These are phyloP conservation scores for Hoplodrina ambigua DNA, from an alignment of 2,888 invertebrate species.

Conservation along the genomic window DNA sequence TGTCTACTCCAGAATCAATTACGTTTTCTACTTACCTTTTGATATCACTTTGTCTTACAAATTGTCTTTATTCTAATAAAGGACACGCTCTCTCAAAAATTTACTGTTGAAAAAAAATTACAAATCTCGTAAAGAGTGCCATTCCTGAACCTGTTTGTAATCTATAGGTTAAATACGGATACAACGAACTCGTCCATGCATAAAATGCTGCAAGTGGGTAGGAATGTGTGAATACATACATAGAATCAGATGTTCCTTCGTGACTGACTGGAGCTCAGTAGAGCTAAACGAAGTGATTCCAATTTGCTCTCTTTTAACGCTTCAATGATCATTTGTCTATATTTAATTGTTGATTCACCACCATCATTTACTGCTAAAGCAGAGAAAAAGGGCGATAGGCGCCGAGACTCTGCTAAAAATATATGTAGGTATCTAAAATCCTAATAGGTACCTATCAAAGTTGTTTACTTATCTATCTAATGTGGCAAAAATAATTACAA, in stretches of 20 bases:
- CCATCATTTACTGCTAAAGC: background rate
- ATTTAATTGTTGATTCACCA: conserved; percentile 29
- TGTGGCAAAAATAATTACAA: background rate
- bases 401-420: background rate
- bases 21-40: conserved; percentile 1
- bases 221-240: conserved; percentile 60
- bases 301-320: conserved; percentile 50
- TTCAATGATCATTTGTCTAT: conserved; percentile 39
- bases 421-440: background rate
- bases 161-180: conserved; percentile 54
- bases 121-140: conserved; percentile 21
- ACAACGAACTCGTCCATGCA: conserved; percentile 52
- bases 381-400: background rate
- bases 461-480: background rate
- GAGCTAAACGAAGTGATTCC: conserved; percentile 40
- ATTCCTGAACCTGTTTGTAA: conserved; percentile 51
- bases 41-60: conserved; percentile 25
- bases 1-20: conserved; percentile 14
- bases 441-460: background rate
- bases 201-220: conserved; percentile 58
- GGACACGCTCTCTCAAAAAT: conserved; percentile 26
- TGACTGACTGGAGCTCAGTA: conserved; percentile 32
- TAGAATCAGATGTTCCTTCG: conserved; percentile 41
- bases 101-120: conserved; percentile 23
- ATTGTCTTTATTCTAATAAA: conserved; percentile 13